Percentiles rank a stretch among this genome's conserved stretches.
phyloP scores from a whole-genome alignment of 92 coral and sea anemone genomes.

The Hydrozoanthus gracilis region DNA sequence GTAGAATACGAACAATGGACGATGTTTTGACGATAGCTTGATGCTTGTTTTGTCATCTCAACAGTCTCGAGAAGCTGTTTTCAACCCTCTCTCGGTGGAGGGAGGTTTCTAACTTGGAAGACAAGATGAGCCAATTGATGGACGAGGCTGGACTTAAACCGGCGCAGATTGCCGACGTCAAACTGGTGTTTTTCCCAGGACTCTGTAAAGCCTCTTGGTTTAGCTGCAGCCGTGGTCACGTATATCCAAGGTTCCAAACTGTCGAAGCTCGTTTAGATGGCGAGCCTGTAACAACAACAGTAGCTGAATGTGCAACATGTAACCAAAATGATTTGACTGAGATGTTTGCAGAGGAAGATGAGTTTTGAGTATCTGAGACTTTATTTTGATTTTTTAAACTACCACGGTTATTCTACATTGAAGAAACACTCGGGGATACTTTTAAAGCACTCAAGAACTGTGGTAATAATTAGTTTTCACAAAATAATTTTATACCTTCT shows the following conservation, averaged over 20 bases:
- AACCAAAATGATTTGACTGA: not conserved
- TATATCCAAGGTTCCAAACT: constrained; percentile 13
- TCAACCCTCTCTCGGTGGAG: not conserved
- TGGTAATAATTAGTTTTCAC: too few species aligned
- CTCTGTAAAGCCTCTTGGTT: constrained; percentile 24
- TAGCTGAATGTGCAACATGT: not conserved
- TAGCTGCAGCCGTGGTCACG: constrained; percentile 22
- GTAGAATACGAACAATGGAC: too few species aligned
- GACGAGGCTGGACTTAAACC: not conserved
- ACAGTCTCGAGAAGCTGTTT: constrained; percentile 5
- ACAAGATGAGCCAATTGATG: not conserved
- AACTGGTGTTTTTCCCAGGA: constrained; percentile 31
- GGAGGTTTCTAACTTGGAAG: not conserved
- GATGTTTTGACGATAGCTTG: not conserved
- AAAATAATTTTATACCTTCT: too few species aligned
- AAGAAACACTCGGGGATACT: too few species aligned
- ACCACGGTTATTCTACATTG: too few species aligned
- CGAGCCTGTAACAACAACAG: constrained; percentile 8
- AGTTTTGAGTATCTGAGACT: too few species aligned
- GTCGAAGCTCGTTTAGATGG: not conserved
- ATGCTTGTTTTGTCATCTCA: not conserved
- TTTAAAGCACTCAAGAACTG: too few species aligned
- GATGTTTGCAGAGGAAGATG: not conserved
- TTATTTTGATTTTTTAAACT: too few species aligned
- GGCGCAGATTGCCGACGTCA: not conserved